These are phyloP conservation scores for Epistrophe grossulariae DNA, from an alignment of 2,888 invertebrate genomes.

Conservation along the genomic window DNA sequence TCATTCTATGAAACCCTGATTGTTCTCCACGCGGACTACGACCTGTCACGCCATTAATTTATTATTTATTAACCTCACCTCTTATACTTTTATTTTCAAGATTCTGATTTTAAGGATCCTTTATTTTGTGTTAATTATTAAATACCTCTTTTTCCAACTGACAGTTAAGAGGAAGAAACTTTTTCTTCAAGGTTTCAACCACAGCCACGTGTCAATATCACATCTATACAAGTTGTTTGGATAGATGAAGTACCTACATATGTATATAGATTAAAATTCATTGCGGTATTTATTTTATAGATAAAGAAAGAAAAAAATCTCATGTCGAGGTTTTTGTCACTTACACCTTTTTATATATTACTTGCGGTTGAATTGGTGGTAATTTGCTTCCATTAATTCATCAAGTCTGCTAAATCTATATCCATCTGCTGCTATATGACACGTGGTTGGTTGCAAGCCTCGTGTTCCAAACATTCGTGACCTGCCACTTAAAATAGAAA, in stretches of 20 bases:
- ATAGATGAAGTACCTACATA: background rate
- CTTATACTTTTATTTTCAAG: background rate
- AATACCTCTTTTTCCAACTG: no score
- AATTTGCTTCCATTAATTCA: constrained; percentile 32
- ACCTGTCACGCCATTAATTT: no score
- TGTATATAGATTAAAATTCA: background rate
- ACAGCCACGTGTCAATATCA: no score
- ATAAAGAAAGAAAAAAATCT: background rate
- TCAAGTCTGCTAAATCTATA: constrained; percentile 30
- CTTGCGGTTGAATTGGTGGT: constrained; percentile 4
- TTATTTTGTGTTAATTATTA: no score
- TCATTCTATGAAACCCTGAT: no score
- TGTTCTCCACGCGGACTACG: no score
- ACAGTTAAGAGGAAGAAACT: no score
- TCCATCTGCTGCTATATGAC: constrained; percentile 12
- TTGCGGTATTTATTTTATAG: constrained; percentile 4
- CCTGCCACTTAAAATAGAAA: constrained; percentile 41
- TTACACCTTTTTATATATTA: constrained; percentile 8
- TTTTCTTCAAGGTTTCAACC: background rate
- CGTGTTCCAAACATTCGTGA: constrained; percentile 48
- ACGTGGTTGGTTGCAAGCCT: constrained; percentile 42
- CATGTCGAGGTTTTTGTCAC: constrained; percentile 33
- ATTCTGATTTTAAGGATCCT: background rate
- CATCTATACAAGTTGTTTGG: background rate
- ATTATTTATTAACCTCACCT: no score